phyloP scores from a whole-genome alignment of 2,888 invertebrate genomes.

The Germaria angustata region DNA sequence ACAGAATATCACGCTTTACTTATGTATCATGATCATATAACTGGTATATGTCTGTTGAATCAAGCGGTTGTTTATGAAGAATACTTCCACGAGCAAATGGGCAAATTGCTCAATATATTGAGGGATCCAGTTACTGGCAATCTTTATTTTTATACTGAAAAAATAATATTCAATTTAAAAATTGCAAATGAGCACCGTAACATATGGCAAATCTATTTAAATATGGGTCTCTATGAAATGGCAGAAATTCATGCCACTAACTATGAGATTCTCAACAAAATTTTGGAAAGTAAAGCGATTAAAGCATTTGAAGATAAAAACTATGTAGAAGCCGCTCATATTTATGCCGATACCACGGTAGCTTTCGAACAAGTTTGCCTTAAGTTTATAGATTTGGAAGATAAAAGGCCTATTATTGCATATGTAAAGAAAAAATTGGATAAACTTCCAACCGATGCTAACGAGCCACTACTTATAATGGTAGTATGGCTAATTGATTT shows the following conservation, averaged over 20 bases:
- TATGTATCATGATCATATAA: slow-evolving; percentile 90
- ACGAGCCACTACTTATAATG: slow-evolving; percentile 94
- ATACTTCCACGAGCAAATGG: slow-evolving; percentile 88
- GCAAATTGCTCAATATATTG: slow-evolving; percentile 88
- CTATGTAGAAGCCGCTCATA: slow-evolving; percentile 90
- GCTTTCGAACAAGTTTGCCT: slow-evolving; percentile 97
- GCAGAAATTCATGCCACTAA: slow-evolving; percentile 93
- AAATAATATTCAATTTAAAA: slow-evolving; percentile 91
- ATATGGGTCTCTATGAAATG: slow-evolving; percentile 90
- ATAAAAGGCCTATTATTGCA: slow-evolving; percentile 92
- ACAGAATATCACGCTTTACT: slow-evolving; percentile 95
- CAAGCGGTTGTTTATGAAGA: slow-evolving; percentile 93
- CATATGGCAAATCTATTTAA: slow-evolving; percentile 93
- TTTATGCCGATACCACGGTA: slow-evolving; percentile 93
- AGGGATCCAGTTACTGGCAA: slow-evolving; percentile 89
- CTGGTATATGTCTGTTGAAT: slow-evolving; percentile 91
- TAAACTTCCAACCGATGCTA: slow-evolving; percentile 82
- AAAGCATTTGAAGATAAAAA: slow-evolving; percentile 88
- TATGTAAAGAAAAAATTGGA: slow-evolving; percentile 92
- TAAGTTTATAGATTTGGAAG: slow-evolving; percentile 86
- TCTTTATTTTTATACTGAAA: slow-evolving; percentile 93
- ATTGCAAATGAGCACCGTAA: slow-evolving; percentile 91
- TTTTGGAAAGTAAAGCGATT: slow-evolving; percentile 93
- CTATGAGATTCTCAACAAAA: slow-evolving; percentile 89
- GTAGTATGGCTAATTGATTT: slow-evolving; percentile 97